A percentile compares a stretch with the other conserved stretches of the same genome.
Evolutionary conservation across 1,140 invertebrate species (phyloP).

Genomic region (Amyelois transitella): DNA sequence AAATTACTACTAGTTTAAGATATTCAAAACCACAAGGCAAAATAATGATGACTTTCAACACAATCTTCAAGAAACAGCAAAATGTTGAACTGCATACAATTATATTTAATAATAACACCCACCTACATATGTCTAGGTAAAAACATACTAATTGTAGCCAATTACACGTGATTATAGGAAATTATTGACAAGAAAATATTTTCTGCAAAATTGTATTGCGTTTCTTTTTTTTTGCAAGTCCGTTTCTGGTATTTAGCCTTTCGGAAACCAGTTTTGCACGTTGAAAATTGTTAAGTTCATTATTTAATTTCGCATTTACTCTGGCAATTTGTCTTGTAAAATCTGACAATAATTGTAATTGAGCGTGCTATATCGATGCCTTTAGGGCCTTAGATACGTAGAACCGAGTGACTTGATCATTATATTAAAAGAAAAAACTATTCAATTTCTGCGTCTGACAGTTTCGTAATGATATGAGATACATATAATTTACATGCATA

Average conservation of each 20-base stretch:
- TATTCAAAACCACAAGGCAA: too few relatives aligned
- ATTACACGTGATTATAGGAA: background rate
- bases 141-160: too few relatives aligned
- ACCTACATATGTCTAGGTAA: too few relatives aligned
- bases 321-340: background rate
- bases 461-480: too few relatives aligned
- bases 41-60: background rate
- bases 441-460: too few relatives aligned
- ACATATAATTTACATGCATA: too few relatives aligned
- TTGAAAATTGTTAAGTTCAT: background rate
- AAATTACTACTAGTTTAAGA: too few relatives aligned
- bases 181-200: background rate
- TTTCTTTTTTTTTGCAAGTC: background rate
- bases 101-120: background rate
- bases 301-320: background rate
- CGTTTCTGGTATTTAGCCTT: background rate
- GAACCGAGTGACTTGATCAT: too few relatives aligned
- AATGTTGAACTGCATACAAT: background rate
- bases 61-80: background rate
- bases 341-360: background rate
- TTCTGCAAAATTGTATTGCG: background rate
- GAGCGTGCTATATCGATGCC: too few relatives aligned
- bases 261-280: background rate
- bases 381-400: too few relatives aligned
- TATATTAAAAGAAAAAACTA: too few relatives aligned